Percentiles rank a stretch among this genome's conserved stretches.
Evolutionary conservation across 2,113 vertebrate species (phyloP).

Genomic region (Eolophus roseicapilla): DNA sequence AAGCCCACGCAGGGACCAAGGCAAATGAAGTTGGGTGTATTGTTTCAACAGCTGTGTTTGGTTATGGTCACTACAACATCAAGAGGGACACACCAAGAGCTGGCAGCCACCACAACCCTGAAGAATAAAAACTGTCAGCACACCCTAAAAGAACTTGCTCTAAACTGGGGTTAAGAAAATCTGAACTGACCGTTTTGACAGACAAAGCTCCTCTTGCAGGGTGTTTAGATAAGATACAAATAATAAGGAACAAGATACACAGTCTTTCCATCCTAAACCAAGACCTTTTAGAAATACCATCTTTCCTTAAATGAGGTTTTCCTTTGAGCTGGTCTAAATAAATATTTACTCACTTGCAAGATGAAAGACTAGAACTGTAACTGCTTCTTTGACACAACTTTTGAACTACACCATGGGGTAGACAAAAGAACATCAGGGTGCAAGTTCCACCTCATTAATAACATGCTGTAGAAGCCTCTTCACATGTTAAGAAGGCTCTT

Average conservation of each 20-base stretch:
- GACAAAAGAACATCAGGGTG: neutral
- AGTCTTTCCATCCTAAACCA: neutral
- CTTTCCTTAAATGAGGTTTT: neutral
- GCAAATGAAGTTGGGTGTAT: neutral
- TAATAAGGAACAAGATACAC: neutral
- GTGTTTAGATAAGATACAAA: neutral
- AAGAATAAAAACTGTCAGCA: neutral
- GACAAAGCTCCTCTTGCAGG: neutral
- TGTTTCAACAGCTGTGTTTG: neutral
- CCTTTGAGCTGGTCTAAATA: neutral
- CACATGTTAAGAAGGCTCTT: neutral
- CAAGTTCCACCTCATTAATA: neutral
- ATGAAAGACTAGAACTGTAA: neutral
- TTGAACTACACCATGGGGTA: neutral
- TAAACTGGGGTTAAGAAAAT: neutral
- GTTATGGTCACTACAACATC: neutral
- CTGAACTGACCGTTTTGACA: neutral
- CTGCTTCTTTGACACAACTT: neutral
- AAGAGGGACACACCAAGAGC: accelerated
- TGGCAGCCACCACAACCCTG: neutral
- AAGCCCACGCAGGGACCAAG: neutral
- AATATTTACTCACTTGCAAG: neutral
- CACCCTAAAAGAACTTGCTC: neutral
- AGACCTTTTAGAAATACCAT: neutral
- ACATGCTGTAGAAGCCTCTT: neutral